These are phyloP conservation scores for Amyelois transitella DNA, from an alignment of 1,140 invertebrate species.

Conservation along the genomic window DNA sequence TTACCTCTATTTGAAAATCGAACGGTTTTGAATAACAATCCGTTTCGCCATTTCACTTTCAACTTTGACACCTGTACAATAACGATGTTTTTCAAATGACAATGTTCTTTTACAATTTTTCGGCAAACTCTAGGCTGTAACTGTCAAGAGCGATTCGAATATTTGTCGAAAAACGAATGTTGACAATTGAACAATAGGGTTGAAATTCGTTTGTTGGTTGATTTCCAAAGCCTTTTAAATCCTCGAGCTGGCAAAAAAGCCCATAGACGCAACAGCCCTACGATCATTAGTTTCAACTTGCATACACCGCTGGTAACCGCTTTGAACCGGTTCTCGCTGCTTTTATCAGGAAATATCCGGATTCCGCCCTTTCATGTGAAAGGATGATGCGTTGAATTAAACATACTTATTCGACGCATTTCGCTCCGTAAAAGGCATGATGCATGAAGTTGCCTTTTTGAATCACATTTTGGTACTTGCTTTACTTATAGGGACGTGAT, in stretches of 20 bases:
- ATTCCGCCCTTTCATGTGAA: slow-evolving; percentile 14
- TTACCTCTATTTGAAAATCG: no score
- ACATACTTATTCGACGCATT: slow-evolving; percentile 3
- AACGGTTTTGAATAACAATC: slow-evolving; percentile 30
- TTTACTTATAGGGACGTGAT: not conserved
- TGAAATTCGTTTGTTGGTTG: slow-evolving; percentile 12
- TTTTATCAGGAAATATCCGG: slow-evolving; percentile 40
- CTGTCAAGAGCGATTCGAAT: slow-evolving; percentile 35
- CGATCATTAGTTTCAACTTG: slow-evolving; percentile 50
- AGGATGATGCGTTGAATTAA: slow-evolving; percentile 8
- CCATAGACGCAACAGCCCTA: not conserved
- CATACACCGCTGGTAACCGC: slow-evolving; percentile 19
- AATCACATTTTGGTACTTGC: not conserved
- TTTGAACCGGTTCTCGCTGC: slow-evolving; percentile 38
- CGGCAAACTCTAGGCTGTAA: slow-evolving; percentile 17
- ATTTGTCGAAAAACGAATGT: slow-evolving; percentile 14
- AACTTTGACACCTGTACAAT: slow-evolving; percentile 10
- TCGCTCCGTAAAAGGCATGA: not conserved
- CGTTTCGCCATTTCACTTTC: slow-evolving; percentile 14
- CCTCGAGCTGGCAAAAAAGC: slow-evolving; percentile 19
- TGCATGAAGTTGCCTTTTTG: not conserved
- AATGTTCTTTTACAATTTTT: not conserved
- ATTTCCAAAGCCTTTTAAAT: slow-evolving; percentile 10
- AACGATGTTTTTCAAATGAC: not conserved
- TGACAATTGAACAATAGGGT: slow-evolving; percentile 1